These are phyloP conservation scores for Ctenosaura bakeri DNA, from an alignment of 2,797 vertebrate genomes.

Conservation along the genomic window DNA sequence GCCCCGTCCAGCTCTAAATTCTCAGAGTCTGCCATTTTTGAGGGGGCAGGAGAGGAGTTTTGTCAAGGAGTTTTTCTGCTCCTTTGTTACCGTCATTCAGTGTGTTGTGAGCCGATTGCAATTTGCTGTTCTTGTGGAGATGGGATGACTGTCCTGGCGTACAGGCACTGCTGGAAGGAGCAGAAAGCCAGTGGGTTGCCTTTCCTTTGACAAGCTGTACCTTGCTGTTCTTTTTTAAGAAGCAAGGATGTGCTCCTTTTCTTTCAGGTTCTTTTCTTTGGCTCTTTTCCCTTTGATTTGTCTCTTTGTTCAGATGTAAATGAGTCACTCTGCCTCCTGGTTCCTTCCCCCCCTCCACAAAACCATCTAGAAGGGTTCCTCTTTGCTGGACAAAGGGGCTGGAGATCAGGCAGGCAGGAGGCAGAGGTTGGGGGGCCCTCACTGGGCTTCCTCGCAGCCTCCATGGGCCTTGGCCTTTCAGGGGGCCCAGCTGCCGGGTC, in stretches of 20 bases:
- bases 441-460: not conserved
- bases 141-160: not conserved
- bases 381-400: slow-evolving; percentile 1
- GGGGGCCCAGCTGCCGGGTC: not conserved
- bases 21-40: no score
- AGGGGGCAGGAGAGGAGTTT: not conserved
- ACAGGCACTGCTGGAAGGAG: not conserved
- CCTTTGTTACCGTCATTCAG: no score
- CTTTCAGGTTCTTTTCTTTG: no score
- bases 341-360: not conserved
- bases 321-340: not conserved
- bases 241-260: no score
- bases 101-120: not conserved
- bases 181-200: not conserved
- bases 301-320: slow-evolving; percentile 20
- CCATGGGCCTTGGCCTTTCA: not conserved
- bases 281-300: not conserved
- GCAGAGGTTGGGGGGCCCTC: not conserved
- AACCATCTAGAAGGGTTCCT: not conserved
- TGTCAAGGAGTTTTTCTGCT: not conserved
- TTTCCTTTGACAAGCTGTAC: not conserved
- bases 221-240: not conserved
- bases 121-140: not conserved
- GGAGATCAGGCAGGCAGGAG: not conserved
- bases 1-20: no score